These are phyloP conservation scores for Gnathonemus longibarbis DNA, from an alignment of 2,113 vertebrate species.

Conservation along the genomic window DNA sequence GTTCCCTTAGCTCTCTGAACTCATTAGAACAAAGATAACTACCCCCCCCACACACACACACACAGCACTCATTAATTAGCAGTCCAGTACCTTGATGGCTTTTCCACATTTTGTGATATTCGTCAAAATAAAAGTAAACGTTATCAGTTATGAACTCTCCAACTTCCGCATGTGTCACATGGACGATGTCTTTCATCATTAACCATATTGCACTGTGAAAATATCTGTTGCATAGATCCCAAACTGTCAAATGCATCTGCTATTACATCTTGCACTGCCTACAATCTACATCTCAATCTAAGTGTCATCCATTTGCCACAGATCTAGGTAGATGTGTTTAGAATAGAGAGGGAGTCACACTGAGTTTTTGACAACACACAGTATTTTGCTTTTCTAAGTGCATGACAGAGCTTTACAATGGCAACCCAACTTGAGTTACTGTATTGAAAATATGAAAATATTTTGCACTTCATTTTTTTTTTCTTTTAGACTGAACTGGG, in stretches of 20 bases:
- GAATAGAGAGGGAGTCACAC: conserved; percentile 22
- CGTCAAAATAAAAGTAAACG: conserved; percentile 66
- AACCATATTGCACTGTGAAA: conserved; percentile 45
- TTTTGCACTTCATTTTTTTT: conserved; percentile 5
- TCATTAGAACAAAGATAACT: conserved; percentile 58
- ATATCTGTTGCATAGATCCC: conserved; percentile 46
- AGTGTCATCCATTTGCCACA: conserved; percentile 47
- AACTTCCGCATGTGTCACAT: conserved; percentile 53
- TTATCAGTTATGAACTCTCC: conserved; percentile 44
- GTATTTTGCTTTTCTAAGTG: conserved; percentile 39
- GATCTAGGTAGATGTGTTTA: conserved; percentile 25
- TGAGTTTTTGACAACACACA: conserved; percentile 35
- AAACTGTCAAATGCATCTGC: conserved; percentile 60
- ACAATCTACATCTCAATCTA: conserved; percentile 38
- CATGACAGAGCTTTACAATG: conserved; percentile 42
- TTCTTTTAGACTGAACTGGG: conserved; percentile 8
- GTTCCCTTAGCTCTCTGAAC: neutral
- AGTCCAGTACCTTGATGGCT: conserved; percentile 59
- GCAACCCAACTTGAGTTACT: conserved; percentile 38
- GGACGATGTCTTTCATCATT: conserved; percentile 56
- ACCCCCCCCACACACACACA: neutral
- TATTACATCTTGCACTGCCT: conserved; percentile 35
- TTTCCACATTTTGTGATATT: conserved; percentile 56
- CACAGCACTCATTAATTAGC: conserved; percentile 62
- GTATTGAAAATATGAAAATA: conserved; percentile 17